Base-by-base conservation (phyloP, 2,888 invertebrate species). In the Meteorus cinctellus region DNA sequence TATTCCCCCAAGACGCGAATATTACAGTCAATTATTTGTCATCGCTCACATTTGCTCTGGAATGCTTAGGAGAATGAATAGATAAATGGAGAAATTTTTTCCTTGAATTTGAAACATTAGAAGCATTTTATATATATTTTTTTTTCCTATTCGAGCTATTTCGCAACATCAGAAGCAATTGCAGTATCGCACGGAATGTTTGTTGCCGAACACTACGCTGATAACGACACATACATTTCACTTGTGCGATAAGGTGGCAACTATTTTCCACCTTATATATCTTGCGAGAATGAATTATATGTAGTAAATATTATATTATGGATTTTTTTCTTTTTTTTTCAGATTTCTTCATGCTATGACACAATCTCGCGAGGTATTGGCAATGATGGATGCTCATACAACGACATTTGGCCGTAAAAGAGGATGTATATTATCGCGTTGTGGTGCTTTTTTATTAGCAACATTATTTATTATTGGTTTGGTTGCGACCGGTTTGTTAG, bases 401-500 rank as follows among this genome's bases (percentile, higher is more conserved):
- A 91, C 92, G 75, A 93, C 94, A 83, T 94, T 93, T 87, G 92
- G 93, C 67, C 93, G 92, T 65, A 92, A 92, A 85, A 91, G 91
- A 70, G 93, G 93, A 31, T 92, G 94, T 81, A 92, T 92, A 84
- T 88, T 96, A 71, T 94, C 94, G 31, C 92, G 92, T 81, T 92
- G 93, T 77, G 92, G 94, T 16, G 92, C 92, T 5, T 89, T 93
- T 67, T 90, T 95, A 24, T 88, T 95, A 65, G 91, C 92, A 4
- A 90, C 93, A 59, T 91, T 94, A 78, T 94, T 95, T 86, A 86
- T 93, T 0, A 90, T 93, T 80, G 93, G 93, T 10, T 87, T 95
- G 68, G 91, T 95, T 34, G 93, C 93, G 62, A 95, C 95, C 2
- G 94, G 95, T 8, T 92, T 96, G 45, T 90, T 96, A 80, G 95